phyloP scores from a whole-genome alignment of 1,140 invertebrate genomes.

The Phymastichus coffea region DNA sequence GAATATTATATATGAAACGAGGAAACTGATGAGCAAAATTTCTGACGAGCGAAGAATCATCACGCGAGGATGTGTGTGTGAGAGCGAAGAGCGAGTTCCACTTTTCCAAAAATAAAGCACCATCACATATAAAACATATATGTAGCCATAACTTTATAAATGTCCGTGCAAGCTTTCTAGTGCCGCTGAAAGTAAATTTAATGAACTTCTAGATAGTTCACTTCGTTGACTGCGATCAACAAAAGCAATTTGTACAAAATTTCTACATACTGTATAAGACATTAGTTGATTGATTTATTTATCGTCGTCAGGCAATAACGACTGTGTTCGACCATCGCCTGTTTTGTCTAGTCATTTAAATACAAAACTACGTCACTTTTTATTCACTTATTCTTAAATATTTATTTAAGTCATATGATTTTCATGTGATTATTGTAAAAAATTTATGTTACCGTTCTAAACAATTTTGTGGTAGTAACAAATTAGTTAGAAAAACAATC shows the following conservation, averaged over 20 bases:
- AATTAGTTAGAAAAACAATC: neutral
- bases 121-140: conserved; percentile 1
- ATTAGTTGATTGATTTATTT: conserved; percentile 30
- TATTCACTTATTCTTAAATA: no score
- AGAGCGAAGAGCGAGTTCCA: conserved; percentile 8
- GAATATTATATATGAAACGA: no score
- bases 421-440: no score
- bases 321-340: neutral
- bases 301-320: neutral
- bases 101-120: conserved; percentile 18
- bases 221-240: conserved; percentile 17
- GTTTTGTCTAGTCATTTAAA: neutral
- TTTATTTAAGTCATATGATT: neutral
- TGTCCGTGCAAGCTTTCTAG: conserved; percentile 57
- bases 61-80: conserved; percentile 5
- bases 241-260: conserved; percentile 25
- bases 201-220: conserved; percentile 6
- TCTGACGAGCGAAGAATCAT: no score
- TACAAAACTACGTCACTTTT: no score
- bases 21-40: no score
- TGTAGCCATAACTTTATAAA: conserved; percentile 41
- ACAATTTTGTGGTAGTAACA: neutral
- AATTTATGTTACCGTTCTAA: neutral
- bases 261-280: conserved; percentile 13
- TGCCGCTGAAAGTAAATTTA: conserved; percentile 45